Evolutionary conservation across 2,113 vertebrate species (phyloP).

Genomic region (Oreocharis arfaki): DNA sequence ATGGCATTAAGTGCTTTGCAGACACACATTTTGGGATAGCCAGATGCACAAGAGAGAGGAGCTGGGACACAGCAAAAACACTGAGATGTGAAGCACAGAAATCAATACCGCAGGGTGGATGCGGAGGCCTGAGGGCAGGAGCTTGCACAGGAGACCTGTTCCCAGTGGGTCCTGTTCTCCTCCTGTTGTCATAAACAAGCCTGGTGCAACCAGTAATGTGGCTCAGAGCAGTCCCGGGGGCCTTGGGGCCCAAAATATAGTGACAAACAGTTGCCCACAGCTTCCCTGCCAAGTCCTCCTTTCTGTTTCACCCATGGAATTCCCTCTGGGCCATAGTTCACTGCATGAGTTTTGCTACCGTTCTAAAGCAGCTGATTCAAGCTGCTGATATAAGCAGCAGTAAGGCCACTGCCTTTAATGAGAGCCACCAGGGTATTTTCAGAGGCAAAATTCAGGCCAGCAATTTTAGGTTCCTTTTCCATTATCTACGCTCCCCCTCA

Average conservation of each 20-base stretch:
- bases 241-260: neutral
- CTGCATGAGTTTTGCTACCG: neutral
- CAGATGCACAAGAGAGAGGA: neutral
- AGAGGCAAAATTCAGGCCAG: neutral
- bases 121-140: neutral
- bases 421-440: neutral
- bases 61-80: neutral
- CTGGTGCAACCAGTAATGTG: neutral
- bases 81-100: neutral
- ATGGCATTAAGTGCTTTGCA: fast-evolving
- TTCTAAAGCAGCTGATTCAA: neutral
- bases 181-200: neutral
- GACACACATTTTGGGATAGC: fast-evolving
- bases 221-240: neutral
- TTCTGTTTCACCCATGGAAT: neutral
- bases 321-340: neutral
- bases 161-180: neutral
- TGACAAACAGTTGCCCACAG: neutral
- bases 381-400: neutral
- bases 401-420: neutral
- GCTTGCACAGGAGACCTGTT: fast-evolving
- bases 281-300: neutral
- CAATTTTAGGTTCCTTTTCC: neutral
- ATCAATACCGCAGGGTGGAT: fast-evolving
- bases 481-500: neutral